Evolutionary conservation across 2,888 invertebrate genomes (phyloP).

Genomic region (Andrena chrysosceles): DNA sequence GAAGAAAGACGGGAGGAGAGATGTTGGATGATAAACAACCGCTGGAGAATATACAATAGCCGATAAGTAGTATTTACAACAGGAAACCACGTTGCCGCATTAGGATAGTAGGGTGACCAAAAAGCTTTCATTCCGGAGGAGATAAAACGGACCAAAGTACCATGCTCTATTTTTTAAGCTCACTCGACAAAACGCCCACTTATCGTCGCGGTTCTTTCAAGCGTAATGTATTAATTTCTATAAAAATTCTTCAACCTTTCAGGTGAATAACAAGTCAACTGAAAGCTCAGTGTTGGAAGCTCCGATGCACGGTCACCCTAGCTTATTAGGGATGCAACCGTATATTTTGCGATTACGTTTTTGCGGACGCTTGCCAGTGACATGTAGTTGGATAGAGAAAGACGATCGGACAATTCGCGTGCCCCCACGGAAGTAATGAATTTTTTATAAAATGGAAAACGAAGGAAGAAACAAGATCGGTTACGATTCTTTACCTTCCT

Average conservation of each 20-base stretch:
- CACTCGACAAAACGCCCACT: conserved; percentile 1
- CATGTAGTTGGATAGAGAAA: conserved; percentile 32
- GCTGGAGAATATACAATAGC: conserved; percentile 28
- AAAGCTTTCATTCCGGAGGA: conserved; percentile 25
- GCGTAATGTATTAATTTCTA: background rate
- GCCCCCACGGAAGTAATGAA: conserved; percentile 66
- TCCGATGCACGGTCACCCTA: conserved; percentile 47
- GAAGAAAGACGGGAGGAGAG: background rate
- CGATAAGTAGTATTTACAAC: conserved; percentile 48
- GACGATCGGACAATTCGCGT: conserved; percentile 44
- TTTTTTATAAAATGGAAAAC: conserved; percentile 62
- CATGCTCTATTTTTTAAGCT: background rate
- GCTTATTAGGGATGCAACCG: conserved; percentile 69
- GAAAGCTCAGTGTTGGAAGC: conserved; percentile 12
- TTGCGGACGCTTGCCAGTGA: conserved; percentile 66
- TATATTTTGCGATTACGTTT: conserved; percentile 78
- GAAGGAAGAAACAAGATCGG: conserved; percentile 23
- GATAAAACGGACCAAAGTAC: conserved; percentile 23
- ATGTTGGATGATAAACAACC: conserved; percentile 22
- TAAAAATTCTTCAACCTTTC: background rate
- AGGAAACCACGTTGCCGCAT: conserved; percentile 54
- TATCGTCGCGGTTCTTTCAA: background rate
- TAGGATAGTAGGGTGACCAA: conserved; percentile 58
- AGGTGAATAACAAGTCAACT: background rate
- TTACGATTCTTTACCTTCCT: conserved; percentile 17